A percentile compares a stretch with the other conserved stretches of the same genome.
Conservation (phyloP, 2,888 invertebrate species). For the Orgyia antiqua region DNA sequence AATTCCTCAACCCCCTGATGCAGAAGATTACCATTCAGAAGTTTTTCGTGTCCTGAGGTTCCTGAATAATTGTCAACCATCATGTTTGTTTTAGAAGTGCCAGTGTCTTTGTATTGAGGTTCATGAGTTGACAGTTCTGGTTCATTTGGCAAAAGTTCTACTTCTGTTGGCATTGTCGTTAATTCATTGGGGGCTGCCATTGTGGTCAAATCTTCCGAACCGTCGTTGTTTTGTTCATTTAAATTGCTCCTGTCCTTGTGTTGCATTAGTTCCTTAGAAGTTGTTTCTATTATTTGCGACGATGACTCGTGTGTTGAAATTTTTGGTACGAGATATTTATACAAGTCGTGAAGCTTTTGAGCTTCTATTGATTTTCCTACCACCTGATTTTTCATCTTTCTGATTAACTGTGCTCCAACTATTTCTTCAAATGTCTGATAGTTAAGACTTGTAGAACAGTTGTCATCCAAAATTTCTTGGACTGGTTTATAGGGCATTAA, state of each 20-base stretch:
- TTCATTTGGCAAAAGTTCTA: constrained; percentile 14
- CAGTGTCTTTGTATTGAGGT: constrained; percentile 15
- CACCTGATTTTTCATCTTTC: constrained; percentile 13
- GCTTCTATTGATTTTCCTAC: constrained; percentile 14
- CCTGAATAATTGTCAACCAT: constrained; percentile 16
- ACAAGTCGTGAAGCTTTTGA: constrained; percentile 13
- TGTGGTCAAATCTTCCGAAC: constrained; percentile 14
- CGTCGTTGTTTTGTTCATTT: constrained; percentile 14
- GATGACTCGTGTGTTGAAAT: constrained; percentile 10
- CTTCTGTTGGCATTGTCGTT: constrained; percentile 17
- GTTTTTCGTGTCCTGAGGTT: constrained; percentile 11
- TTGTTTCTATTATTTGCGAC: constrained; percentile 12
- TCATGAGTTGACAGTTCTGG: constrained; percentile 16
- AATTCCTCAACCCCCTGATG: constrained; percentile 12
- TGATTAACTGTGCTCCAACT: constrained; percentile 15
- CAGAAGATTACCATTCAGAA: constrained; percentile 12
- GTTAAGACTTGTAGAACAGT: constrained; percentile 13
- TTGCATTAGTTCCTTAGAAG: constrained; percentile 13
- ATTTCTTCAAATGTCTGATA: constrained; percentile 16
- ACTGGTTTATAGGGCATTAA: constrained; percentile 12
- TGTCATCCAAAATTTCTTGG: constrained; percentile 12
- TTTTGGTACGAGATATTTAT: constrained; percentile 13
- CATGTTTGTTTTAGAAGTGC: constrained; percentile 15
- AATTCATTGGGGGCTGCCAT: constrained; percentile 13
- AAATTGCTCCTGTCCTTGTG: constrained; percentile 12